These are phyloP conservation scores for Nyctalus aviator DNA, from an alignment of 2,797 vertebrate species.

Conservation along the genomic window DNA sequence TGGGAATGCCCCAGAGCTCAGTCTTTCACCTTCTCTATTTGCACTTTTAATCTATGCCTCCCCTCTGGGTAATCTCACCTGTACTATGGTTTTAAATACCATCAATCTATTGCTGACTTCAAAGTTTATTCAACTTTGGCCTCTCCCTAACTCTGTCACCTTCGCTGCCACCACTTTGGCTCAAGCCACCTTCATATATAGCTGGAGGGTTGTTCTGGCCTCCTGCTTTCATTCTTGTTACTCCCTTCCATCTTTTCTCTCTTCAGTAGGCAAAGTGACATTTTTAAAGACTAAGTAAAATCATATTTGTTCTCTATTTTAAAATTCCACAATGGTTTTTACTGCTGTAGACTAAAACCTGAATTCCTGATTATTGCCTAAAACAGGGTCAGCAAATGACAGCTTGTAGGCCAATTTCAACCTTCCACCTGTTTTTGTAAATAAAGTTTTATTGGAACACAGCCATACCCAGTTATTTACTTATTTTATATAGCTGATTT, in stretches of 20 bases:
- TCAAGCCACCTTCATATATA: background rate
- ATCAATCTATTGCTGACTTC: background rate
- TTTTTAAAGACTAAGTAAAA: constrained; percentile 13
- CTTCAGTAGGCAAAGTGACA: background rate
- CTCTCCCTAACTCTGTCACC: background rate
- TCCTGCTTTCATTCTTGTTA: background rate
- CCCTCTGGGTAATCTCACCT: background rate
- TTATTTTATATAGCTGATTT: background rate
- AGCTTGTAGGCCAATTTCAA: background rate
- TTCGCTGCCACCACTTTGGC: background rate
- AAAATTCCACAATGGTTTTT: background rate
- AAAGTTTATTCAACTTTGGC: background rate
- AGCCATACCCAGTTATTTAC: background rate
- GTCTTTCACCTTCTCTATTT: background rate
- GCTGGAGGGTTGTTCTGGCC: too few species aligned
- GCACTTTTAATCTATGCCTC: background rate
- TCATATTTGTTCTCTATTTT: background rate
- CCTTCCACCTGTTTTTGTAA: background rate
- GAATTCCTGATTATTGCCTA: background rate
- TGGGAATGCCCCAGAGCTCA: background rate
- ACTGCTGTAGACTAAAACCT: background rate
- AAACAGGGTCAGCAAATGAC: background rate
- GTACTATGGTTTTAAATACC: background rate
- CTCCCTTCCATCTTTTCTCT: background rate
- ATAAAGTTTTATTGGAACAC: background rate